Percentiles rank a stretch among this genome's conserved stretches.
Conservation (phyloP, 2,888 invertebrate genomes). For the Apotomis turbidana region DNA sequence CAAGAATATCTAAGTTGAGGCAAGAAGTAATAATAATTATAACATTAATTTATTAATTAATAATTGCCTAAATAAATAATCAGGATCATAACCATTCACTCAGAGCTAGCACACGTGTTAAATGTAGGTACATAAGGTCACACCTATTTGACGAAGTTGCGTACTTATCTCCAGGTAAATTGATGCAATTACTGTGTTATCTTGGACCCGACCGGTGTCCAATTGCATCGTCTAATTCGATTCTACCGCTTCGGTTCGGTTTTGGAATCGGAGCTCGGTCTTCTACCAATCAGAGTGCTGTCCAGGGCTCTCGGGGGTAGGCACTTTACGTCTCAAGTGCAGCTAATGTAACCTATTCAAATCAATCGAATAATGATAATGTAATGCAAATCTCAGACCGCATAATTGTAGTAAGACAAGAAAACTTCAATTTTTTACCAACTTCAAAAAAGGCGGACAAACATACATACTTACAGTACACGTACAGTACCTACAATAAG, state of each 20-base stretch:
- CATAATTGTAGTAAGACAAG: not conserved
- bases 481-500: no score
- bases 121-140: not conserved
- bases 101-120: not conserved
- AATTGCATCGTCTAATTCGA: slow-evolving; percentile 32
- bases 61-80: no score
- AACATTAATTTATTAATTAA: no score
- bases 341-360: slow-evolving; percentile 19
- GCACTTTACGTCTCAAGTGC: slow-evolving; percentile 4
- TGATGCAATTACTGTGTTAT: slow-evolving; percentile 20
- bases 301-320: not conserved
- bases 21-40: no score
- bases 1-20: no score
- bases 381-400: not conserved
- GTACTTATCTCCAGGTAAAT: slow-evolving; percentile 8
- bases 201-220: slow-evolving; percentile 1
- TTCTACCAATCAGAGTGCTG: slow-evolving; percentile 8
- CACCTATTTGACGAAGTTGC: not conserved
- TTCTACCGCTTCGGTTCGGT: slow-evolving; percentile 17
- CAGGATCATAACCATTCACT: no score
- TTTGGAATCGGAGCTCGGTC: slow-evolving; percentile 24
- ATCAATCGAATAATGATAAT: not conserved
- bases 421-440: not conserved
- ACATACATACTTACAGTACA: no score
- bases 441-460: no score